Evolutionary conservation across 2,113 vertebrate genomes (phyloP), one percentile per base, ranked within the genome.

Genomic region (Paraplagusia blochii): DNA sequence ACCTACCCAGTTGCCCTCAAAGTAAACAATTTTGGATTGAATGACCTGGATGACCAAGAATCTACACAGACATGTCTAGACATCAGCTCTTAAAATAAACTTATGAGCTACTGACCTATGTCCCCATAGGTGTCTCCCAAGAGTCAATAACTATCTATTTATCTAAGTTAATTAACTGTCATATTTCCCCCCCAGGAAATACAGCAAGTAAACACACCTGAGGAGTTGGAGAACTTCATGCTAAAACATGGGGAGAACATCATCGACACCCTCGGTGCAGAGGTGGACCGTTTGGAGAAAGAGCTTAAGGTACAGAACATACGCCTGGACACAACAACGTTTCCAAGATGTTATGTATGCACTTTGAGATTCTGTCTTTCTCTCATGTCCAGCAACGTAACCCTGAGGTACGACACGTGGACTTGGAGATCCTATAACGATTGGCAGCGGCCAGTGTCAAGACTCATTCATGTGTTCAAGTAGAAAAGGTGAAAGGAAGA

Each of bases 191-290:
- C 38, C 38, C 12, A 99, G 97, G 97, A 99, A 42, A 99, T 99
- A 81, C 95, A 98, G 82, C 93, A 91, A 88, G 96, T 99, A 63
- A 98, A 95, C 83, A 97, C 92, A 13, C 88, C 92, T 18, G 97
- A 99, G 81, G 96, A 98, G 61, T 89, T 99, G 70, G 97, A 99
- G 87, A 90, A 72, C 54, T 99, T 99, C 74, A 98, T 99, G 96
- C 91, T 99, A 75, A 98, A 97, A 84, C 97, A 99, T 12, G 97
- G 97, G 42, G 97, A 99, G 86, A 98, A 99, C 86, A 95, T 99
- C 46, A 93, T 99, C 18, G 97, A 99, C 84, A 97, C 92, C 0
- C 82, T 99, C 64, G 97, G 97, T 72, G 95, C 93, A 8, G 97
- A 99, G 87, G 95, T 99, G 72, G 97, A 99, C 82, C 91, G 97